phyloP scores from a whole-genome alignment of 1,140 invertebrate species.

The Lepeophtheirus salmonis region DNA sequence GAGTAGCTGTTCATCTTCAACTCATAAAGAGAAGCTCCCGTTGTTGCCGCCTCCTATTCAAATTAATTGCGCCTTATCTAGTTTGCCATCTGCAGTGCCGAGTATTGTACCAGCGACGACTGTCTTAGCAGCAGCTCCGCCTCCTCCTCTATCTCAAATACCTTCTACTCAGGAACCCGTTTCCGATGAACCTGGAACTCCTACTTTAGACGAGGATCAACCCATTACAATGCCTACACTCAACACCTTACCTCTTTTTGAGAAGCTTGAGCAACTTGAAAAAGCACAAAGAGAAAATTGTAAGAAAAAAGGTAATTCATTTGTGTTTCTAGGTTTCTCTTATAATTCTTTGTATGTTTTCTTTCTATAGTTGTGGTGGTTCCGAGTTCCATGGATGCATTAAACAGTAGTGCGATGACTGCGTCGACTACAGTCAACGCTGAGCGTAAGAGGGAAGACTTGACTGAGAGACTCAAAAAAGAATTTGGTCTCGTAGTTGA shows the following conservation, averaged over 20 bases:
- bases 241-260: constrained; percentile 11
- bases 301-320: constrained; percentile 10
- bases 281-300: constrained; percentile 12
- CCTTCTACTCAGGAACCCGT: neutral
- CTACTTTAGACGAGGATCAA: constrained; percentile 9
- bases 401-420: neutral
- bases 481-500: constrained; percentile 17
- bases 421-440: neutral
- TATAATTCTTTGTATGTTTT: neutral
- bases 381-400: no score
- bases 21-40: no score
- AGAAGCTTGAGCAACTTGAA: constrained; percentile 11
- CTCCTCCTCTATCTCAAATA: neutral
- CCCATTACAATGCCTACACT: neutral
- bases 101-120: no score
- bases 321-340: neutral
- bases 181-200: constrained; percentile 5
- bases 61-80: no score
- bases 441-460: constrained; percentile 13
- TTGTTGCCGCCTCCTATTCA: no score
- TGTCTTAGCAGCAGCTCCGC: no score
- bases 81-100: no score
- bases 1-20: no score
- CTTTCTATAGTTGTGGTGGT: neutral
- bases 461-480: constrained; percentile 14